Evolutionary conservation across 2,888 invertebrate species (phyloP).

Genomic region (Tachina grossa): DNA sequence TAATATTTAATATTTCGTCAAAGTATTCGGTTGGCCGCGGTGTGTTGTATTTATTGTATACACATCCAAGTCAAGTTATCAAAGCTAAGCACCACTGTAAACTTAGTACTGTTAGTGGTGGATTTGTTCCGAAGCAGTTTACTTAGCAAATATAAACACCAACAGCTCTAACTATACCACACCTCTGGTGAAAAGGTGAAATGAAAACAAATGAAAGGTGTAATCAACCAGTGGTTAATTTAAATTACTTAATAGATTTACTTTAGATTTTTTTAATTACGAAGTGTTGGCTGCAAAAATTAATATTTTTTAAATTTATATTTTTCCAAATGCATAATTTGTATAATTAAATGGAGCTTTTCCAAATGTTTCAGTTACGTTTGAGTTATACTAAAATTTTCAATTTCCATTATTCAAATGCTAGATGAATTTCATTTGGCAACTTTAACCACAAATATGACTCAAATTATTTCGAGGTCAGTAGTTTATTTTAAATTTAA

Average conservation of each 20-base stretch:
- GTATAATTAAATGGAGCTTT: no score
- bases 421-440: no score
- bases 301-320: no score
- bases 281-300: no score
- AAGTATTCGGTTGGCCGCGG: neutral
- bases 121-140: neutral
- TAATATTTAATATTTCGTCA: neutral
- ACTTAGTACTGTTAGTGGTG: neutral
- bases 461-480: no score
- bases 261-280: no score
- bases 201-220: neutral
- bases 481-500: neutral
- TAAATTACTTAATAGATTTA: no score
- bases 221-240: neutral
- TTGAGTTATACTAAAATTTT: no score
- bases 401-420: no score
- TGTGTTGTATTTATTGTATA: neutral
- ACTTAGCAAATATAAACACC: slow-evolving; percentile 9
- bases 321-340: no score
- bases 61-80: neutral
- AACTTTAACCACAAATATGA: no score
- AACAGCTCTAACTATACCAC: neutral
- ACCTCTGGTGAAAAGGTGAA: neutral
- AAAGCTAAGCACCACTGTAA: neutral
- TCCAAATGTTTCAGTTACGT: no score